phyloP scores from a whole-genome alignment of 92 coral and sea anemone genomes.

The Actinostola sp. region DNA sequence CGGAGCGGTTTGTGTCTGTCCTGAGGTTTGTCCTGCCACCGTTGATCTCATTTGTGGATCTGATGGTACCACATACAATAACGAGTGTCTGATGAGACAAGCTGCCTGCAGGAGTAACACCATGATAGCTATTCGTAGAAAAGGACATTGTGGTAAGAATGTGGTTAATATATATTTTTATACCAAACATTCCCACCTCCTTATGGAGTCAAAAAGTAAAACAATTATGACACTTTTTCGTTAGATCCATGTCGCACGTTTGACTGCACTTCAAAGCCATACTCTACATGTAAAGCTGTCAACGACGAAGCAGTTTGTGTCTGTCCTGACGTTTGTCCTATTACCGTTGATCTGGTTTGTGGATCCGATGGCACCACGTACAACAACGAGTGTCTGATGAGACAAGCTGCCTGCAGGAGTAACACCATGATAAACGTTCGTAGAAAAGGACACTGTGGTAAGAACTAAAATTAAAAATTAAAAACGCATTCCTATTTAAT shows the following conservation, averaged over 20 bases:
- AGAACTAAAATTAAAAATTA: neutral
- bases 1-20: constrained; percentile 31
- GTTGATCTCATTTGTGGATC: constrained; percentile 30
- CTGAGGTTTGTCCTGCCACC: neutral
- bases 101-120: constrained; percentile 26
- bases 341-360: constrained; percentile 7
- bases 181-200: no score
- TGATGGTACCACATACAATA: constrained; percentile 27
- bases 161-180: no score
- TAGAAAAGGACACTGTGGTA: constrained; percentile 40
- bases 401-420: constrained; percentile 11
- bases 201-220: no score
- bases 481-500: neutral
- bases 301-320: constrained; percentile 18
- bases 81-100: constrained; percentile 32
- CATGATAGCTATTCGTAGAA: constrained; percentile 12
- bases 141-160: constrained; percentile 42
- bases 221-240: neutral
- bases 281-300: constrained; percentile 19
- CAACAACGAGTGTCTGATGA: constrained; percentile 38
- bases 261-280: neutral
- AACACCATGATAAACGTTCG: constrained; percentile 19
- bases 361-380: constrained; percentile 22
- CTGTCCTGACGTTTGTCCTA: constrained; percentile 16
- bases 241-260: constrained; percentile 11